Conservation (phyloP, 1,140 invertebrate genomes). For the Latrodectus geometricus region DNA sequence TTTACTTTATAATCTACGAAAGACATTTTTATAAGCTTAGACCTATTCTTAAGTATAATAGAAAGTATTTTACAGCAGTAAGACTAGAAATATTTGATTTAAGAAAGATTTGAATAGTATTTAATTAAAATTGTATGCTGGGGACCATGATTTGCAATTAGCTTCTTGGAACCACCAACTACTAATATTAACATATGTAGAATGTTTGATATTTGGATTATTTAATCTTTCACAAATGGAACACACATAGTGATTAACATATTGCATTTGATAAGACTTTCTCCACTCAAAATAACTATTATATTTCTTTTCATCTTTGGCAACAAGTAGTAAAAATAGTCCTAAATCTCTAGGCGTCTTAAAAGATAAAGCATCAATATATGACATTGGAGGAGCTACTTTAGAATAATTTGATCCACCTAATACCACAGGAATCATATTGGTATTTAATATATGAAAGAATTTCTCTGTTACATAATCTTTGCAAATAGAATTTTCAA, state of each 20-base stretch:
- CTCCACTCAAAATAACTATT: constrained; percentile 67
- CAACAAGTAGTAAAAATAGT: constrained; percentile 63
- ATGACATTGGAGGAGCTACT: constrained; percentile 68
- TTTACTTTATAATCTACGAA: too few relatives aligned
- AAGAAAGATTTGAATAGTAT: too few relatives aligned
- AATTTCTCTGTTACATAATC: constrained; percentile 71
- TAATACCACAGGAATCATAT: constrained; percentile 68
- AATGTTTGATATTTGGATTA: constrained; percentile 10
- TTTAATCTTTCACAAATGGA: constrained; percentile 50
- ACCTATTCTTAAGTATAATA: too few relatives aligned
- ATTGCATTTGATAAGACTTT: constrained; percentile 39
- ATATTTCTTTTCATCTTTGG: constrained; percentile 65
- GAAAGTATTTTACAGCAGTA: too few relatives aligned
- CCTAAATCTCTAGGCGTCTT: constrained; percentile 65
- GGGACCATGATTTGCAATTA: constrained; percentile 42
- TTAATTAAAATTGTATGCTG: too few relatives aligned
- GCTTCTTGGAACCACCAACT: constrained; percentile 61
- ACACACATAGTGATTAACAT: constrained; percentile 38
- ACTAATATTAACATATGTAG: constrained; percentile 41
- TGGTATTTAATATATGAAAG: constrained; percentile 65
- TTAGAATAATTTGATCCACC: constrained; percentile 67
- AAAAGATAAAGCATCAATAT: constrained; percentile 67
- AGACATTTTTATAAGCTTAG: too few relatives aligned
- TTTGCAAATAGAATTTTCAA: constrained; percentile 69
- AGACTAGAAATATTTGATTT: too few relatives aligned